Conservation (phyloP, 2,113 vertebrate genomes). For the Pogona vitticeps region DNA sequence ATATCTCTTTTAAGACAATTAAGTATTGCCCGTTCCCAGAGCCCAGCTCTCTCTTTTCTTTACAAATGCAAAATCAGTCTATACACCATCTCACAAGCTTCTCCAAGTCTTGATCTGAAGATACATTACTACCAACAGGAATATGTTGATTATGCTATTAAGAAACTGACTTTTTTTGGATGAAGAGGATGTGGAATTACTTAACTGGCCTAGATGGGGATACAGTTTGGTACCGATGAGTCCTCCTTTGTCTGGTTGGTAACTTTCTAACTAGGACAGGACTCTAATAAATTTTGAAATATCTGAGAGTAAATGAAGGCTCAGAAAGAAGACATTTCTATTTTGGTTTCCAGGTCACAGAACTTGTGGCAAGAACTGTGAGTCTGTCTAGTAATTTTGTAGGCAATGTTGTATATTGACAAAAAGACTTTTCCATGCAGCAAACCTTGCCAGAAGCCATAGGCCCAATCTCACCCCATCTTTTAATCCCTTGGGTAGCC, state of each 20-base stretch:
- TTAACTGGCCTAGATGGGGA: not conserved
- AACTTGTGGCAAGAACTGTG: not conserved
- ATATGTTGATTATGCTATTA: not conserved
- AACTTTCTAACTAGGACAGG: not conserved
- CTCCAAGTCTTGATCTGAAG: not conserved
- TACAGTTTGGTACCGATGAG: not conserved
- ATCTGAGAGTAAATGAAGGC: not conserved
- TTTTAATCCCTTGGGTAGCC: not conserved
- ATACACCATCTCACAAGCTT: not conserved
- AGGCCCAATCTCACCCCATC: not conserved
- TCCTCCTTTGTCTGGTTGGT: not conserved
- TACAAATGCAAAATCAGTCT: not conserved
- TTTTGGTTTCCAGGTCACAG: not conserved
- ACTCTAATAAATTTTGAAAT: not conserved
- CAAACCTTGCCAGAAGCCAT: not conserved
- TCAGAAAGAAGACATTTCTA: not conserved
- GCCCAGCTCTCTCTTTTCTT: not conserved
- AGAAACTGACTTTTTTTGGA: not conserved
- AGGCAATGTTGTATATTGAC: not conserved
- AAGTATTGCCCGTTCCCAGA: not conserved
- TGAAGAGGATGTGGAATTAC: not conserved
- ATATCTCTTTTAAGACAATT: not conserved
- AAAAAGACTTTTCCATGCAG: not conserved
- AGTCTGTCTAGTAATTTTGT: not conserved
- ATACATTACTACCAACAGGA: too few relatives aligned